Conservation (phyloP, 2,113 vertebrate species). For the Podocnemis expansa region DNA sequence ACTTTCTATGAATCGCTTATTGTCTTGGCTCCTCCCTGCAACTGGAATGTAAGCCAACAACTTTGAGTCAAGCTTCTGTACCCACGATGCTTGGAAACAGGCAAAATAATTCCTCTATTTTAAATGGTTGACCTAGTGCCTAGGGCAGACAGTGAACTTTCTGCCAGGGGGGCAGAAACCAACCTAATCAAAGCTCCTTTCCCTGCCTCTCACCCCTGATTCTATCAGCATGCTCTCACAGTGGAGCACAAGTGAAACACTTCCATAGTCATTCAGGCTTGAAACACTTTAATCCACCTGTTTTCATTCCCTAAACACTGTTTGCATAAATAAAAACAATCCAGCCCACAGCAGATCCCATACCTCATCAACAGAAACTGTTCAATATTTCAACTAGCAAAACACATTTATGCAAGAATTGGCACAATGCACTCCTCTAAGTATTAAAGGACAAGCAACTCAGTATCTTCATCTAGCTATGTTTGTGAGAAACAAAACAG, state of each 20-base stretch:
- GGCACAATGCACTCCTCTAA: slow-evolving; percentile 37
- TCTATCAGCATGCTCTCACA: slow-evolving; percentile 15
- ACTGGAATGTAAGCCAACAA: background rate
- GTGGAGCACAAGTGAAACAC: slow-evolving; percentile 17
- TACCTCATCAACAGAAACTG: slow-evolving; percentile 24
- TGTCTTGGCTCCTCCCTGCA: background rate
- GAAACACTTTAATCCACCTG: slow-evolving; percentile 21
- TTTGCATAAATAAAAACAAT: slow-evolving; percentile 56
- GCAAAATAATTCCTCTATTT: background rate
- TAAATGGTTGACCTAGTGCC: background rate
- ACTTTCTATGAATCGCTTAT: background rate
- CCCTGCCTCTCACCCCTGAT: background rate
- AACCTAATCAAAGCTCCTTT: background rate
- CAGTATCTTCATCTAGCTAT: slow-evolving; percentile 38
- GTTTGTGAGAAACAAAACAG: slow-evolving; percentile 8
- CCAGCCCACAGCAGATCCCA: background rate
- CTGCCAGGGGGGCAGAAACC: background rate
- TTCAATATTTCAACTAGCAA: slow-evolving; percentile 13
- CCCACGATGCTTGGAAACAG: background rate
- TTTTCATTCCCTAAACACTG: slow-evolving; percentile 39
- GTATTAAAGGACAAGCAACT: slow-evolving; percentile 36
- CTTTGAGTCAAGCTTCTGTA: background rate
- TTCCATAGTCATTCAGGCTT: slow-evolving; percentile 16
- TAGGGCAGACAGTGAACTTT: background rate
- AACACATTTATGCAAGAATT: slow-evolving; percentile 10